Base-by-base conservation (phyloP, 1,140 invertebrate genomes). In the Heterodera schachtii region DNA sequence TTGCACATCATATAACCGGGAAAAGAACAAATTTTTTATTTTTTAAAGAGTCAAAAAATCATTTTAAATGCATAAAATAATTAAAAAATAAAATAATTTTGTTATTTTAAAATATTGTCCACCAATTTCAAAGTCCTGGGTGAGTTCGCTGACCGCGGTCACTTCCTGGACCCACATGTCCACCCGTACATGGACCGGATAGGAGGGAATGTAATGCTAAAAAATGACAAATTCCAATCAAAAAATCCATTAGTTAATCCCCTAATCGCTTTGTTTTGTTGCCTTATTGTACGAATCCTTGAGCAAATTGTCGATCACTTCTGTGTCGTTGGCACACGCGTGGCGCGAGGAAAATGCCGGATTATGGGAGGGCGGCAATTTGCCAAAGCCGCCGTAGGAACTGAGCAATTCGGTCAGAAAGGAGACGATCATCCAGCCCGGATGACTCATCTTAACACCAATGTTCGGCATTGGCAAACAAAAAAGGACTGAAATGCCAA, bases 101-200 rank as follows among this genome's bases (percentile, higher is more conserved):
- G 4, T 49, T 21, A 75, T 64, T 75, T 76, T 19, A 76, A 57
- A 83, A 80, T 69, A 6, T 80, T 2, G 80, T 75, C 64, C 52
- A 89, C 88, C 87, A 44, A 89, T 89, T 82, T 89, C 88, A 83
- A 89, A 89, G 74, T 89, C 88, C 67, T 89, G 88, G 11, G 88
- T 89, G 19, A 90, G 73, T 80, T 89, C 88, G 60, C 88, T 89
- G 31, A 88, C 88, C 16, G 88, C 84, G 8, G 88, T 89, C 13
- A 89, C 88, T 82, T 90, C 88, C 52, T 89, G 88, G n/a, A 89
- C 86, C 88, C 88, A 89, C 89, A 89, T 90, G 60, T 88, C 87
- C 3, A 89, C 88, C 19, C 88, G 83, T 41, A 89, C 89, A 52
- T 82, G 83, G 9, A 90, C 89, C 16, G 89, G 89, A 84, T 89